phyloP scores from a whole-genome alignment of 2,888 invertebrate species.

The Fissipunctia ypsillon region DNA sequence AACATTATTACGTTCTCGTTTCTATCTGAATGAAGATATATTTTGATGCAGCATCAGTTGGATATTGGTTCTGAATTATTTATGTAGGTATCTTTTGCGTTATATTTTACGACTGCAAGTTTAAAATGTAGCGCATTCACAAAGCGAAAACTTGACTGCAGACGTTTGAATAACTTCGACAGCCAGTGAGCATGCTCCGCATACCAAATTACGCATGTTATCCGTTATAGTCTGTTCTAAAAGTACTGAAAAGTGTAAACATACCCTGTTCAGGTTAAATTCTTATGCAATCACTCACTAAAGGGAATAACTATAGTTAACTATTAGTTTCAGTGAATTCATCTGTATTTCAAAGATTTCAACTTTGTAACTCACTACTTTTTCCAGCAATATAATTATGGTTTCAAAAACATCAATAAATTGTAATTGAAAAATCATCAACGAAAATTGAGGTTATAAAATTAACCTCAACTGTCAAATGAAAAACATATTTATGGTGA shows the following conservation, averaged over 20 bases:
- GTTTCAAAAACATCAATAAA: not conserved
- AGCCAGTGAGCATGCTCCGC: conserved; percentile 2
- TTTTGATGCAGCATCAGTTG: not conserved
- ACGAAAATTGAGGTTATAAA: not conserved
- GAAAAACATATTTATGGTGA: not conserved
- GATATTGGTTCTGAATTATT: not conserved
- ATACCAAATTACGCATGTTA: conserved; percentile 25
- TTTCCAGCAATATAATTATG: not conserved
- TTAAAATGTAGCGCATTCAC: not conserved
- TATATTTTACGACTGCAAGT: not conserved
- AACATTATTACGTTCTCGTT: conserved; percentile 10
- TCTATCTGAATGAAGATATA: conserved; percentile 7
- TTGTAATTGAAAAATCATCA: not conserved
- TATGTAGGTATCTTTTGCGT: not conserved
- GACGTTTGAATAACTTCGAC: not conserved
- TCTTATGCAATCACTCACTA: not conserved
- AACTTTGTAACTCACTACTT: not conserved
- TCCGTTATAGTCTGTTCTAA: conserved; percentile 3
- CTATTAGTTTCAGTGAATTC: too few relatives aligned
- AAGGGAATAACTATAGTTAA: too few relatives aligned
- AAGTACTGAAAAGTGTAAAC: not conserved
- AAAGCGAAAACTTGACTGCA: not conserved
- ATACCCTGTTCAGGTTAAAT: not conserved
- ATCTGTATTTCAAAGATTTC: not conserved
- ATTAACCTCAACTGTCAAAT: too few relatives aligned